These are phyloP conservation scores for Conistra vaccinii DNA, from an alignment of 2,888 invertebrate species.

Conservation along the genomic window DNA sequence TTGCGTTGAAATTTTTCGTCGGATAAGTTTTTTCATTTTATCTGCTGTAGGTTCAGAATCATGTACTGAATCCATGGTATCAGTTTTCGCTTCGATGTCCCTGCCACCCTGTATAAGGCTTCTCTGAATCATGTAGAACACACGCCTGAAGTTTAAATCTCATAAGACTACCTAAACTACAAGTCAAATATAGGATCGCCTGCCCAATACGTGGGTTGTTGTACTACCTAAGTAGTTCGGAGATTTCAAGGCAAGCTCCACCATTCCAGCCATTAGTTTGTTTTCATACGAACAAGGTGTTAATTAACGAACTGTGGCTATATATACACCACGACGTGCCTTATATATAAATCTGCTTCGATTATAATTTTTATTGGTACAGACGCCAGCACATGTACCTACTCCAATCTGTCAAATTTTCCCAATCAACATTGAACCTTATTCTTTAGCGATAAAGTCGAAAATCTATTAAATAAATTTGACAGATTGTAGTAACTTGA, in stretches of 20 bases:
- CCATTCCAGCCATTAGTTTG: slow-evolving; percentile 17
- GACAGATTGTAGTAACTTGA: no score
- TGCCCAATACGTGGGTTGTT: neutral
- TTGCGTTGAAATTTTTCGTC: no score
- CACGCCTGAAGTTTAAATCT: slow-evolving; percentile 24
- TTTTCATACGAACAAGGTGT: slow-evolving; percentile 32
- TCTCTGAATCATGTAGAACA: slow-evolving; percentile 13
- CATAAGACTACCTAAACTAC: slow-evolving; percentile 13
- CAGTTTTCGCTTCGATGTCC: no score
- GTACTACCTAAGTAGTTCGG: neutral
- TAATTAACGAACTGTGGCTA: slow-evolving; percentile 20
- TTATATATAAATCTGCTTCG: neutral
- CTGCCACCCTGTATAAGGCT: no score
- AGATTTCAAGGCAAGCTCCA: slow-evolving; percentile 13
- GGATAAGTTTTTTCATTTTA: no score
- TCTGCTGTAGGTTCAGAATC: no score
- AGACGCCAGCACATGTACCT: no score
- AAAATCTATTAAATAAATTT: no score
- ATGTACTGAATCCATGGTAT: no score
- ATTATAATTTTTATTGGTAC: slow-evolving; percentile 9
- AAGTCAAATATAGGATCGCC: slow-evolving; percentile 16
- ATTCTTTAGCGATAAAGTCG: no score
- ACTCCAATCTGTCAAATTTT: no score
- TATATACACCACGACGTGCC: neutral
- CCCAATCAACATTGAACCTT: no score